Evolutionary conservation across 2,888 invertebrate genomes (phyloP).

Genomic region (Caenorhabditis sp.): DNA sequence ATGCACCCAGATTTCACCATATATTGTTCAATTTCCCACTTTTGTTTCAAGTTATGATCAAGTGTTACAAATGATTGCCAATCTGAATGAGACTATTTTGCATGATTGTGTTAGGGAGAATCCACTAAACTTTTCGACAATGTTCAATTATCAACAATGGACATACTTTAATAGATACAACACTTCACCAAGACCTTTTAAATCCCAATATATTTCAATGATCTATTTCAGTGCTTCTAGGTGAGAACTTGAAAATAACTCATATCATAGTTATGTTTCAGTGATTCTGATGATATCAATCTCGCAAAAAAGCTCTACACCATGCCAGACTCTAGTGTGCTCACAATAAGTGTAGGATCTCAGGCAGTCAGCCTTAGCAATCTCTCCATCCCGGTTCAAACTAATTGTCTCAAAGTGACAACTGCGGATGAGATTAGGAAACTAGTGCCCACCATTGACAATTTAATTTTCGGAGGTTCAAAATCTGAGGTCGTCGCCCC

Average conservation of each 20-base stretch:
- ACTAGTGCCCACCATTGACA: neutral
- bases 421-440: neutral
- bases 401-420: neutral
- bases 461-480: constrained; percentile 4
- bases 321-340: constrained; percentile 14
- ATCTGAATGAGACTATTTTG: constrained; percentile 18
- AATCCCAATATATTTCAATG: constrained; percentile 29
- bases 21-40: constrained; percentile 15
- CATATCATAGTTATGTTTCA: constrained; percentile 1
- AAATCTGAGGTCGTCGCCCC: neutral
- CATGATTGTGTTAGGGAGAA: constrained; percentile 11
- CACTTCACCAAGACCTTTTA: constrained; percentile 18
- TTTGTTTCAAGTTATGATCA: constrained; percentile 15
- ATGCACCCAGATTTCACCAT: constrained; percentile 18
- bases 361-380: neutral
- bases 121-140: constrained; percentile 29
- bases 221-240: constrained; percentile 26
- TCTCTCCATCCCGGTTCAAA: neutral
- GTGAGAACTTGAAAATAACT: neutral
- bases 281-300: constrained; percentile 14
- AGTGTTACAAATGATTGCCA: constrained; percentile 13
- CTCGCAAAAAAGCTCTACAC: constrained; percentile 6
- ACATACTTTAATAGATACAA: constrained; percentile 27
- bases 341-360: constrained; percentile 20
- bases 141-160: constrained; percentile 22